These are phyloP conservation scores for Anastrepha ludens DNA, from an alignment of 1,140 invertebrate genomes.

Conservation along the genomic window DNA sequence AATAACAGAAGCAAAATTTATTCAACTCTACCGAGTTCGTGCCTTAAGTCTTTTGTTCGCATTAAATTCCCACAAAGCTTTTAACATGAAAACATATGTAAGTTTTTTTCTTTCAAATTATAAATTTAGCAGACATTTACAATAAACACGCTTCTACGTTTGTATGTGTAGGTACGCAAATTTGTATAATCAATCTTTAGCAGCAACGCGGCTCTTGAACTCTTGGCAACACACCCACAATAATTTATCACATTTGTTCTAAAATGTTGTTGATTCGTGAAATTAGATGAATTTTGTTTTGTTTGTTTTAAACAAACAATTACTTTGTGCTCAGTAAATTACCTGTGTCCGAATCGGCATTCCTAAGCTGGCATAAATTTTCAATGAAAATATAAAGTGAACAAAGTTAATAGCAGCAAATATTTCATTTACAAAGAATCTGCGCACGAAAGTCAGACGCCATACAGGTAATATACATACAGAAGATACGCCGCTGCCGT, in stretches of 20 bases:
- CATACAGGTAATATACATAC: no score
- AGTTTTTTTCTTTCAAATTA: not conserved
- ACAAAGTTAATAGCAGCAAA: no score
- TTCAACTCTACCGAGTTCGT: not conserved
- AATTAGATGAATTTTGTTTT: not conserved
- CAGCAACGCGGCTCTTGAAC: not conserved
- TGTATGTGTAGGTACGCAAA: not conserved
- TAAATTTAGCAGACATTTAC: not conserved
- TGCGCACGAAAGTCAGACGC: no score
- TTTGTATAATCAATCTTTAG: not conserved
- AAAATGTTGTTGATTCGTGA: no score
- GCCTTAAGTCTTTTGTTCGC: constrained; percentile 9
- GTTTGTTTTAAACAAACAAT: no score
- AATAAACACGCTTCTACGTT: not conserved
- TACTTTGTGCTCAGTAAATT: no score
- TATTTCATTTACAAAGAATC: no score
- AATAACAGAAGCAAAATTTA: no score
- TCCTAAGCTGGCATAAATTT: no score
- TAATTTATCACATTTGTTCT: not conserved
- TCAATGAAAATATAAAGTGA: no score
- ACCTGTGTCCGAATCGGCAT: no score
- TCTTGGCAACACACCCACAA: not conserved
- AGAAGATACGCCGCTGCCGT: no score
- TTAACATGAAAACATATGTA: not conserved
- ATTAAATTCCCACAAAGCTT: not conserved